phyloP scores from a whole-genome alignment of 2,888 invertebrate species.

The Tachystola acroxantha region DNA sequence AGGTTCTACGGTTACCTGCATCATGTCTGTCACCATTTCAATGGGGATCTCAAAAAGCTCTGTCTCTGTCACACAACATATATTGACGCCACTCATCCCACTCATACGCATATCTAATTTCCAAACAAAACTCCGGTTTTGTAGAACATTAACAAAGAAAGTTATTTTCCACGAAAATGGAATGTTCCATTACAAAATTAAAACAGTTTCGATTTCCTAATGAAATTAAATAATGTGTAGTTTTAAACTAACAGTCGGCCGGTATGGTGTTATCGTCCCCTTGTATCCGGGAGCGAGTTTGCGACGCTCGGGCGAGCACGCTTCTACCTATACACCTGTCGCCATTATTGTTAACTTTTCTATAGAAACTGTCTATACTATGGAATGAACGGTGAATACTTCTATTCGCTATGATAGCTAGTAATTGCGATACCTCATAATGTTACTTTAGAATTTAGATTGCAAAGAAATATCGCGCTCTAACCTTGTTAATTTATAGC shows the following conservation, averaged over 20 bases:
- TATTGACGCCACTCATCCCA: constrained; percentile 21
- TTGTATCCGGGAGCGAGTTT: constrained; percentile 30
- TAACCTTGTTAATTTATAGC: constrained; percentile 8
- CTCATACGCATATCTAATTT: constrained; percentile 1
- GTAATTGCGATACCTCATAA: neutral
- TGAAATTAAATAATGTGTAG: neutral
- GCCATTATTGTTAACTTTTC: constrained; percentile 26
- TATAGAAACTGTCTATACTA: constrained; percentile 11
- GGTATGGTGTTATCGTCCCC: constrained; percentile 38
- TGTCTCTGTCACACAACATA: constrained; percentile 13
- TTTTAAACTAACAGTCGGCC: neutral
- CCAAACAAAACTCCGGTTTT: neutral
- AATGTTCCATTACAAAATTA: no score
- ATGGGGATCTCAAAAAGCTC: constrained; percentile 24
- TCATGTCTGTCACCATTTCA: constrained; percentile 44
- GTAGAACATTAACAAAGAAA: neutral
- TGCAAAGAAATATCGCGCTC: neutral
- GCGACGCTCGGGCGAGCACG: constrained; percentile 47
- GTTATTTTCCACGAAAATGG: neutral
- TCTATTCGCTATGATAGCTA: neutral
- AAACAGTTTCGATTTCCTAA: neutral
- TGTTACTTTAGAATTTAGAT: no score
- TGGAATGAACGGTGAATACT: neutral
- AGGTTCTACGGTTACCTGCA: constrained; percentile 42
- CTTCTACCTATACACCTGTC: constrained; percentile 67